These are phyloP conservation scores for Chalcosyrphus nemorum DNA, from an alignment of 2,888 invertebrate genomes.

Conservation along the genomic window DNA sequence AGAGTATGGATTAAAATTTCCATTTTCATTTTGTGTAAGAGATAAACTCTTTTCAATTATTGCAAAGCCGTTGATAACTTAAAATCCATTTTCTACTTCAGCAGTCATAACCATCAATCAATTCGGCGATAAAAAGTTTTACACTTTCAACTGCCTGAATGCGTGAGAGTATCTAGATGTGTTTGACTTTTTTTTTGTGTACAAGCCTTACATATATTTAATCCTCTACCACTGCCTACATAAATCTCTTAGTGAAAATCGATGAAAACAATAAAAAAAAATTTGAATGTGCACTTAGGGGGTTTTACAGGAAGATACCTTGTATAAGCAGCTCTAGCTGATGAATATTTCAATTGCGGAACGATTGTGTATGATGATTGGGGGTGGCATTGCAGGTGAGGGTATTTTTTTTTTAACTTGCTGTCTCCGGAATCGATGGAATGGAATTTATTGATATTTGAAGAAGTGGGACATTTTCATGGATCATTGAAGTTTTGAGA, in stretches of 20 bases:
- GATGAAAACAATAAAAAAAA: constrained; percentile 14
- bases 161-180: background rate
- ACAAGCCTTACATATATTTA: constrained; percentile 7
- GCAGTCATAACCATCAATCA: constrained; percentile 53
- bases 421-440: background rate
- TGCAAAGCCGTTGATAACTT: constrained; percentile 31
- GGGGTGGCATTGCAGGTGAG: background rate
- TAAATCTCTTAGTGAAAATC: constrained; percentile 22
- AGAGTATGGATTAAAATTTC: constrained; percentile 19
- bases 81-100: constrained; percentile 56
- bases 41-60: constrained; percentile 1
- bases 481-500: background rate
- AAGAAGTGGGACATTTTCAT: background rate
- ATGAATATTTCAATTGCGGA: background rate
- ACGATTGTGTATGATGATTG: too few relatives aligned
- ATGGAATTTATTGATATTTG: background rate
- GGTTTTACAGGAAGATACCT: background rate
- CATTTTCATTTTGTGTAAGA: background rate
- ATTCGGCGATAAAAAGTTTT: constrained; percentile 30
- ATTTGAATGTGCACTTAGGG: background rate
- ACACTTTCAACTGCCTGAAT: background rate
- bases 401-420: background rate
- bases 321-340: background rate
- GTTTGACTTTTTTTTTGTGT: background rate
- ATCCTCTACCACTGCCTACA: background rate